phyloP scores from a whole-genome alignment of 2,113 vertebrate species.

The Coptodon rendalli region DNA sequence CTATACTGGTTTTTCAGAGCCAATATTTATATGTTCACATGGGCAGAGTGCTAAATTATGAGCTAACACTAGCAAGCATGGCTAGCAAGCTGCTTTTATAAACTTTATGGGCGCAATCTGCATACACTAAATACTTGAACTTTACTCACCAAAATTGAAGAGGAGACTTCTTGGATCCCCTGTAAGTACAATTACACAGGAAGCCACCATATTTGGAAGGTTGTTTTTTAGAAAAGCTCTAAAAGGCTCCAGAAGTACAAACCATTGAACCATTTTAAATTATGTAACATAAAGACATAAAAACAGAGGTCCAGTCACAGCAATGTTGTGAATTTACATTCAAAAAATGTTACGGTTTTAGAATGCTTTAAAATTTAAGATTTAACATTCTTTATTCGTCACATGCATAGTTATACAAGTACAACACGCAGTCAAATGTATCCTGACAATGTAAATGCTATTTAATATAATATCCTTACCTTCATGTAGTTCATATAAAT shows the following conservation, averaged over 20 bases:
- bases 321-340: neutral
- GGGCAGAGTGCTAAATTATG: neutral
- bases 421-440: neutral
- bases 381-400: neutral
- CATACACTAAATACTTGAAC: neutral
- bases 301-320: neutral
- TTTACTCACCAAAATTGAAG: neutral
- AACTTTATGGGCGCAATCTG: neutral
- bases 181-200: neutral
- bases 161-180: fast-evolving
- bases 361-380: fast-evolving
- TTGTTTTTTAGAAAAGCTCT: neutral
- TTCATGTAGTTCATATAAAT: neutral
- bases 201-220: neutral
- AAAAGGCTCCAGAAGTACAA: neutral
- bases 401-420: neutral
- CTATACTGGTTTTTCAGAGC: neutral
- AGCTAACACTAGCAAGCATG: neutral
- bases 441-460: neutral
- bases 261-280: neutral
- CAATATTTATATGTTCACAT: neutral
- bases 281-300: neutral
- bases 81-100: neutral
- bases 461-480: neutral
- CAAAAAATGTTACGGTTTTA: neutral